A percentile compares a stretch with the other conserved stretches of the same genome.
Conservation (phyloP, 1,140 invertebrate species). For the Hyles euphorbiae region DNA sequence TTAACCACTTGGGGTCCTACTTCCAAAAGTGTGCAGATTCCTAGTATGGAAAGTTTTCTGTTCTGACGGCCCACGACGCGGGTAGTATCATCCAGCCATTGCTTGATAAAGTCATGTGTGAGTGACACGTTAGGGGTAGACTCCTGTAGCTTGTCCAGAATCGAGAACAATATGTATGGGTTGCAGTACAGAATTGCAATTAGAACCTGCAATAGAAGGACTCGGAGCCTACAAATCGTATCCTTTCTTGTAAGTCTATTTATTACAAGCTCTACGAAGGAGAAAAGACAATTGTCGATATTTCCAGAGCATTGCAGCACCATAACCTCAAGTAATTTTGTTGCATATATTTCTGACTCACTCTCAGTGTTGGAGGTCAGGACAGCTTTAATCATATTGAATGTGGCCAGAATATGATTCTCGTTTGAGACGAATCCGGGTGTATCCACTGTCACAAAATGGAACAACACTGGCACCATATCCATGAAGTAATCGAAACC, state of each 20-base stretch:
- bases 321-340: constrained; percentile 98
- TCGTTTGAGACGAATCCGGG: not conserved
- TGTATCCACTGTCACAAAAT: not conserved
- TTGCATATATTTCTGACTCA: constrained; percentile 97
- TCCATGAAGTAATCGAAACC: not conserved
- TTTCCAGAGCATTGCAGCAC: constrained; percentile 94
- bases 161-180: not conserved
- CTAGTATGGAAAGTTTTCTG: not conserved
- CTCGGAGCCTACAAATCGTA: constrained; percentile 91
- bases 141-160: not conserved
- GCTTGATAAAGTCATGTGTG: not conserved
- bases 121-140: not conserved
- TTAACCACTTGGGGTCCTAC: not conserved
- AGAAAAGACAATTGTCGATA: constrained; percentile 92
- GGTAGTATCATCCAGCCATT: not conserved
- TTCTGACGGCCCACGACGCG: not conserved
- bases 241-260: constrained; percentile 89
- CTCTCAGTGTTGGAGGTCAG: constrained; percentile 90
- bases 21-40: not conserved
- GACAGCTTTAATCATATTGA: not conserved
- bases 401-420: not conserved
- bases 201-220: constrained; percentile 92
- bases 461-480: not conserved
- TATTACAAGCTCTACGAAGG: constrained; percentile 93
- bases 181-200: not conserved